Evolutionary conservation across 2,797 vertebrate species (phyloP).

Genomic region (Distichodus sexfasciatus): DNA sequence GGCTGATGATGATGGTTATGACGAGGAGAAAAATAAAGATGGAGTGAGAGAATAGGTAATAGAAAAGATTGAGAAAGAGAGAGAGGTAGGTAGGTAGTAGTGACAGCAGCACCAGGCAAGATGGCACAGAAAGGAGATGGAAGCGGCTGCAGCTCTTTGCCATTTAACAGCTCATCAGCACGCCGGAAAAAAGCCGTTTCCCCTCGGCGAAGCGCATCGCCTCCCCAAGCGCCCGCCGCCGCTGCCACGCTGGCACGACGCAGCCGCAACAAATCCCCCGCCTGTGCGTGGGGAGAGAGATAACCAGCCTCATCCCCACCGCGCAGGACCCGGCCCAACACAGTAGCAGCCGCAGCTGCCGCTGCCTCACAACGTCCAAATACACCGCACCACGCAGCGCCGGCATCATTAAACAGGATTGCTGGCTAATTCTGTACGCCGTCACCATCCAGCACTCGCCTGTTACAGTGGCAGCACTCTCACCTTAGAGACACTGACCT

Average conservation of each 20-base stretch:
- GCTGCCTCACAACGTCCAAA: neutral
- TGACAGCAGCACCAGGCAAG: conserved; percentile 13
- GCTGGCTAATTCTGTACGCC: neutral
- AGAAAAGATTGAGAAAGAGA: neutral
- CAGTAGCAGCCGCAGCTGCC: neutral
- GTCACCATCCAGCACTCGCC: no score
- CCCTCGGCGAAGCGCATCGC: conserved; percentile 43
- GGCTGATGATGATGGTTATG: neutral
- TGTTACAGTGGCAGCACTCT: no score
- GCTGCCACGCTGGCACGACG: conserved; percentile 24
- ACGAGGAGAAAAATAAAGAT: neutral
- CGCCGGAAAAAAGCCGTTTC: conserved; percentile 37
- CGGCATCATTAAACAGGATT: neutral
- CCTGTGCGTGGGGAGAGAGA: conserved; percentile 28
- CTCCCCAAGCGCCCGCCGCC: conserved; percentile 5
- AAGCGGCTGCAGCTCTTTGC: conserved; percentile 43
- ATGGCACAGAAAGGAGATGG: conserved; percentile 14
- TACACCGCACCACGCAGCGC: neutral
- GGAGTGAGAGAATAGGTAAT: no score
- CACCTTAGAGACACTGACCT: no score
- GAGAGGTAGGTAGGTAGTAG: conserved; percentile 21
- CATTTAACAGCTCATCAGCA: conserved; percentile 58
- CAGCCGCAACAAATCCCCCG: conserved; percentile 37
- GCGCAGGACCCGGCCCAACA: conserved; percentile 14
- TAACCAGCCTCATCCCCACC: conserved; percentile 19